Percentiles rank a stretch among this genome's conserved stretches.
Conservation (phyloP, 2,888 invertebrate genomes). For the Pyralis farinalis region DNA sequence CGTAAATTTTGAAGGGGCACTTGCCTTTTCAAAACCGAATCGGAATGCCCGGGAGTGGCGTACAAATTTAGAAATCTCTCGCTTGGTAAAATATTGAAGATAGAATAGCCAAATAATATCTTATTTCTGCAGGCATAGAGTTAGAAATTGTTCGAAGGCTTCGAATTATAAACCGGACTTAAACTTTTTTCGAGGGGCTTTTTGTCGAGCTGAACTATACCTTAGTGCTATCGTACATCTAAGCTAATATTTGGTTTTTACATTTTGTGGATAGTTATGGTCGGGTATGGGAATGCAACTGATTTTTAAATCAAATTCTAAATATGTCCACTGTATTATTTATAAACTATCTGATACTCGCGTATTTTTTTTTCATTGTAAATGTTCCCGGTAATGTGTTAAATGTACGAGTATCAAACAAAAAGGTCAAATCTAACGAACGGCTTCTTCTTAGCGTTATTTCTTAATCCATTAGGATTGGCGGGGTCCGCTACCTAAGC, state of each 20-base stretch:
- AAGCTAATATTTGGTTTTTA: conserved; percentile 39
- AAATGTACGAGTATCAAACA: no score
- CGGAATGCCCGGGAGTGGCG: conserved; percentile 47
- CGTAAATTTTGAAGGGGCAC: conserved; percentile 57
- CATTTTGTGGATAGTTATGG: conserved; percentile 14
- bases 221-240: conserved; percentile 32
- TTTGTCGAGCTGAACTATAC: conserved; percentile 27
- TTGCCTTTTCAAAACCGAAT: conserved; percentile 58
- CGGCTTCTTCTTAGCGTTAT: no score
- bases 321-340: no score
- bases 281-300: no score
- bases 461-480: no score
- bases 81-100: conserved; percentile 41
- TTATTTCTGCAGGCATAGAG: conserved; percentile 19
- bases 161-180: conserved; percentile 25
- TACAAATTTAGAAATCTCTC: conserved; percentile 57
- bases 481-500: no score
- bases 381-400: no score
- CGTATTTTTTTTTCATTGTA: no score
- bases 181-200: conserved; percentile 28
- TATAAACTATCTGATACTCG: no score
- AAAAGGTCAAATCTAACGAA: no score
- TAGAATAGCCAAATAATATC: conserved; percentile 17
- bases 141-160: conserved; percentile 23
- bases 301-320: no score